Percentiles rank a stretch among this genome's conserved stretches.
Evolutionary conservation across 1,140 invertebrate genomes (phyloP).

Genomic region (Aporrectodea caliginosa): DNA sequence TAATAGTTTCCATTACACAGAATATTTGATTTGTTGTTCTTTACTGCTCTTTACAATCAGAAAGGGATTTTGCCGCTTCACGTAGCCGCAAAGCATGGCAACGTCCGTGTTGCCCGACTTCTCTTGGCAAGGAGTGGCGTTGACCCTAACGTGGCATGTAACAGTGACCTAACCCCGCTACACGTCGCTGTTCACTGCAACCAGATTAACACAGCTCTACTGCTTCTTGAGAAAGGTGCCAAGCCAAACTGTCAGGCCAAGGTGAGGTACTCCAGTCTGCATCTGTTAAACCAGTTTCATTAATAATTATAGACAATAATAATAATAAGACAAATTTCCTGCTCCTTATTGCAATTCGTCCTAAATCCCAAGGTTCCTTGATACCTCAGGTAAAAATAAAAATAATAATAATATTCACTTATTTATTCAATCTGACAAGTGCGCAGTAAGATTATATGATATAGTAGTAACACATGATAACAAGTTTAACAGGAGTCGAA

Average conservation of each 20-base stretch:
- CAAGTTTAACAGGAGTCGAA: too few relatives aligned
- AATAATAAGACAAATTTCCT: neutral
- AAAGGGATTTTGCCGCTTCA: conserved; percentile 68
- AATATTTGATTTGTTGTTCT: too few relatives aligned
- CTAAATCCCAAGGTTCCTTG: neutral
- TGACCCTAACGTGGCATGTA: conserved; percentile 92
- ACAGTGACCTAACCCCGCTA: conserved; percentile 95
- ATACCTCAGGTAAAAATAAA: too few relatives aligned
- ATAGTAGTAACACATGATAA: too few relatives aligned
- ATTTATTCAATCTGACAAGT: too few relatives aligned
- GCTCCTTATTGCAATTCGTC: neutral
- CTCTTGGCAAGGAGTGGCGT: conserved; percentile 88
- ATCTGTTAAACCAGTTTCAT: too few relatives aligned
- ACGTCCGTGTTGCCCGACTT: conserved; percentile 86
- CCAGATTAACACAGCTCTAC: conserved; percentile 87
- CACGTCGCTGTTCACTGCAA: conserved; percentile 99
- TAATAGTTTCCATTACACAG: too few relatives aligned
- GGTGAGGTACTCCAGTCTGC: conserved; percentile 34
- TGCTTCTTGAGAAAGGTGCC: conserved; percentile 91
- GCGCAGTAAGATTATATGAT: too few relatives aligned
- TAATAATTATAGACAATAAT: neutral
- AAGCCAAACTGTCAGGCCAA: conserved; percentile 90
- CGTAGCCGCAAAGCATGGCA: conserved; percentile 87
- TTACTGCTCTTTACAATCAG: neutral
- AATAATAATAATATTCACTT: too few relatives aligned